Conservation (phyloP, 2,113 vertebrate species). For the Plecotus auritus region DNA sequence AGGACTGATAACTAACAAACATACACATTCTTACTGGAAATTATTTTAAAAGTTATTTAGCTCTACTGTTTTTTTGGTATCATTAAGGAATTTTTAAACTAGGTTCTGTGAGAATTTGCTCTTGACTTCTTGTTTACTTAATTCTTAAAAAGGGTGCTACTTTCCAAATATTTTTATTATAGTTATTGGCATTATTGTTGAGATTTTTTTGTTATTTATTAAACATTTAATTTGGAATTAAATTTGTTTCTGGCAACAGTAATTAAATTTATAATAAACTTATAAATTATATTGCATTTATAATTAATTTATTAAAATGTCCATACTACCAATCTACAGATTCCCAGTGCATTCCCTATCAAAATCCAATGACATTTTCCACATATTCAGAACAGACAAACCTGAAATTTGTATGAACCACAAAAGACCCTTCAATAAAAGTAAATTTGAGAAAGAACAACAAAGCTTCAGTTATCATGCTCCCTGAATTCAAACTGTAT, state of each 20-base stretch:
- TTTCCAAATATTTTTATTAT: background rate
- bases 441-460: background rate
- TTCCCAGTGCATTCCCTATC: background rate
- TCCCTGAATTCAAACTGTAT: background rate
- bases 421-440: background rate
- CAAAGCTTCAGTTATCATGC: background rate
- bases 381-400: background rate
- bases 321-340: background rate
- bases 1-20: background rate
- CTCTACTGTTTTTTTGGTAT: background rate
- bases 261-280: background rate
- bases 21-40: background rate
- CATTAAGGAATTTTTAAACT: constrained; percentile 15
- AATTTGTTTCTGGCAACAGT: background rate
- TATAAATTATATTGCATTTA: background rate
- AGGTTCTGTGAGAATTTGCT: background rate
- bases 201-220: background rate
- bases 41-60: background rate
- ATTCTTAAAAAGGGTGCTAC: background rate
- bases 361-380: background rate
- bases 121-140: background rate
- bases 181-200: background rate
- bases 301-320: background rate
- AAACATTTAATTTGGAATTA: constrained; percentile 7
- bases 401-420: background rate